Evolutionary conservation across 2,888 invertebrate genomes (phyloP).

Genomic region (Calliscelio sp.): DNA sequence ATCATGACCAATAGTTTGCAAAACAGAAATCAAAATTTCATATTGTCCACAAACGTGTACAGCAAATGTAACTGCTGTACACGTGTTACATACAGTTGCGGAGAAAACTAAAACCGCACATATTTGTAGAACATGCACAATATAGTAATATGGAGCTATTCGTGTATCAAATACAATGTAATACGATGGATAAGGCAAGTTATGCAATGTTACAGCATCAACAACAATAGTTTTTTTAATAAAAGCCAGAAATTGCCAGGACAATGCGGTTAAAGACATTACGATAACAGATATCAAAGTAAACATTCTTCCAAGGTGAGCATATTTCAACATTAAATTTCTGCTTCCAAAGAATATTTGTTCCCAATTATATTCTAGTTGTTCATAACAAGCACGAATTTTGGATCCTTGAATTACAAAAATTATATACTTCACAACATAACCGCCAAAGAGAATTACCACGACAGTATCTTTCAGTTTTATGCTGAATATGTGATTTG

Average conservation of each 20-base stretch:
- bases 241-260: constrained; percentile 25
- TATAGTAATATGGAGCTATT: constrained; percentile 29
- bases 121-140: constrained; percentile 18
- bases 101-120: not conserved
- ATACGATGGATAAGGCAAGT: constrained; percentile 31
- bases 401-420: not conserved
- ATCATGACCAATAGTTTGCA: not conserved
- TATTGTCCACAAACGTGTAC: constrained; percentile 29
- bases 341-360: constrained; percentile 19
- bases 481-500: not conserved
- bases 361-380: constrained; percentile 29
- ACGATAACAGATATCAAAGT: not conserved
- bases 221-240: not conserved
- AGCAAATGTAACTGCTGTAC: constrained; percentile 16
- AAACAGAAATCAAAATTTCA: constrained; percentile 7
- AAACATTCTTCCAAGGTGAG: constrained; percentile 5
- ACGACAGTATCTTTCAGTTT: not conserved
- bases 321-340: constrained; percentile 10
- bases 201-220: constrained; percentile 16
- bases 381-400: constrained; percentile 16
- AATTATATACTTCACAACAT: constrained; percentile 6
- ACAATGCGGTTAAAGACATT: not conserved
- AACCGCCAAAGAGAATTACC: not conserved
- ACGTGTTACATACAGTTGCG: not conserved
- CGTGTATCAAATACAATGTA: constrained; percentile 15